Evolutionary conservation across 2,113 vertebrate genomes (phyloP).

Genomic region (Corythornis vintsioides): DNA sequence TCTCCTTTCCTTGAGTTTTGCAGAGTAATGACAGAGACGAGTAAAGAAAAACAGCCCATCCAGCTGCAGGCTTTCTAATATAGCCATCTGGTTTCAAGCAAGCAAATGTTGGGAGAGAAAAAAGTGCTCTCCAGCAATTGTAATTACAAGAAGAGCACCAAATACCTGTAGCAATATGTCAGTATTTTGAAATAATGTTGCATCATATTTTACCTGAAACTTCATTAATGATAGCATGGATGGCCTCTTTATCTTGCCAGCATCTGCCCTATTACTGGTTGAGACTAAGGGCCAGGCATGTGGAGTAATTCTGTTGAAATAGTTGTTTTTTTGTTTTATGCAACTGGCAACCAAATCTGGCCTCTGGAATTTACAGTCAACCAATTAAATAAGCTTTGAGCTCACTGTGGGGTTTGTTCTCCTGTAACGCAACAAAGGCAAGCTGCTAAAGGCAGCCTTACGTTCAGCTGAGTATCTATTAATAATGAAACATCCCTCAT

Average conservation of each 20-base stretch:
- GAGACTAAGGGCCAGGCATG: slow-evolving; percentile 52
- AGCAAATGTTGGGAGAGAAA: slow-evolving; percentile 19
- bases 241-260: slow-evolving; percentile 67
- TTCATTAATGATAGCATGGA: slow-evolving; percentile 70
- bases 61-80: slow-evolving; percentile 30
- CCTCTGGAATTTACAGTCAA: slow-evolving; percentile 44
- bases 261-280: slow-evolving; percentile 62
- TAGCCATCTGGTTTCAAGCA: not conserved
- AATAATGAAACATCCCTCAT: not conserved
- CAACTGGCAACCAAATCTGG: slow-evolving; percentile 55
- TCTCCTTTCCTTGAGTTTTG: not conserved
- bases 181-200: slow-evolving; percentile 68
- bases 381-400: slow-evolving; percentile 26
- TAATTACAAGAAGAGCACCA: slow-evolving; percentile 61
- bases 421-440: not conserved
- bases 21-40: not conserved
- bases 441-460: not conserved
- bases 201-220: slow-evolving; percentile 72
- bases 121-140: slow-evolving; percentile 64
- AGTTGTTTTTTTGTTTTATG: slow-evolving; percentile 62
- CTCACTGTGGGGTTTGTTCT: slow-evolving; percentile 34
- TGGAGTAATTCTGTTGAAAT: slow-evolving; percentile 69
- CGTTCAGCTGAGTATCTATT: not conserved
- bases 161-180: slow-evolving; percentile 67
- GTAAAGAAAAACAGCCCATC: not conserved